These are phyloP conservation scores for Samia ricini DNA, from an alignment of 1,140 invertebrate genomes.

Conservation along the genomic window DNA sequence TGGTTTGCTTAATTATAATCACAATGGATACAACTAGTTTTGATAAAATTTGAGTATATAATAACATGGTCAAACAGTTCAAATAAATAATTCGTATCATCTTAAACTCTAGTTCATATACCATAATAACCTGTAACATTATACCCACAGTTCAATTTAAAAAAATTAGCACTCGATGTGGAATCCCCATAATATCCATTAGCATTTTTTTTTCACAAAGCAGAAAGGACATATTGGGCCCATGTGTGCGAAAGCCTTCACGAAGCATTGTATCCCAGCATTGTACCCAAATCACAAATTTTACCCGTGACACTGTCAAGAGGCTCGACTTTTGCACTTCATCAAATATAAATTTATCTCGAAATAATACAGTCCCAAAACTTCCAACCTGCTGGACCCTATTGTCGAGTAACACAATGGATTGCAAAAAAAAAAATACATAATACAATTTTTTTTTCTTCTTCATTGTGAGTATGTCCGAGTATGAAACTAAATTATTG, in stretches of 20 bases:
- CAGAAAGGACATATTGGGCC: conserved; percentile 62
- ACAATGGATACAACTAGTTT: too few species aligned
- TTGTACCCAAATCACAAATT: conserved; percentile 45
- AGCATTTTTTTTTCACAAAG: conserved; percentile 41
- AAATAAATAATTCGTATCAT: too few species aligned
- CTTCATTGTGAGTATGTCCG: conserved; percentile 38
- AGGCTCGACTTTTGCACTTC: conserved; percentile 68
- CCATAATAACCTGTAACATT: too few species aligned
- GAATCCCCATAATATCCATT: conserved; percentile 62
- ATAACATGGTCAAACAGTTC: too few species aligned
- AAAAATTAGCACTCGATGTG: neutral
- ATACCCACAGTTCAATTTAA: neutral
- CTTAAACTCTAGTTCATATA: too few species aligned
- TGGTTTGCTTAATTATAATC: too few species aligned
- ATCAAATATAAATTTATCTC: conserved; percentile 73
- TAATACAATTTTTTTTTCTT: conserved; percentile 21
- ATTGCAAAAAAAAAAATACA: conserved; percentile 43
- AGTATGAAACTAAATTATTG: conserved; percentile 60
- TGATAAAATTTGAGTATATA: too few species aligned
- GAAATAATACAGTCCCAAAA: conserved; percentile 46
- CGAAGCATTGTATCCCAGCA: conserved; percentile 43
- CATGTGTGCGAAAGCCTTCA: conserved; percentile 67
- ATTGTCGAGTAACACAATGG: conserved; percentile 43
- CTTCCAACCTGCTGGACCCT: conserved; percentile 44
- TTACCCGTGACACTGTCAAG: conserved; percentile 51